phyloP scores from a whole-genome alignment of 2,797 vertebrate species.

The Bovichtus diacanthus region DNA sequence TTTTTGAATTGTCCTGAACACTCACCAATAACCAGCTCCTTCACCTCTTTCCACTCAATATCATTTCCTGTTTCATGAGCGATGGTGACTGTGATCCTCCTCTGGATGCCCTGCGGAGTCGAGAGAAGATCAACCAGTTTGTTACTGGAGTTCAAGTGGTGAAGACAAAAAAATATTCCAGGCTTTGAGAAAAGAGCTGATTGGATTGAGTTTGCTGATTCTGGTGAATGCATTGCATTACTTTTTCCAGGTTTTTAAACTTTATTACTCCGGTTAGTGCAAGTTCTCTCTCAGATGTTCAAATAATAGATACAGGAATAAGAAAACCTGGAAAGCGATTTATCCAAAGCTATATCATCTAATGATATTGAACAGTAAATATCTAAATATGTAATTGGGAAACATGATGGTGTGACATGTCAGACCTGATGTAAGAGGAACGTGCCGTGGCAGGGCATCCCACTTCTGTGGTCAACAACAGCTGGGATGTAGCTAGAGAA shows the following conservation, averaged over 20 bases:
- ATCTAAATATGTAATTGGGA: not conserved
- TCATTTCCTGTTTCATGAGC: conserved; percentile 95
- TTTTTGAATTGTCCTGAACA: not conserved
- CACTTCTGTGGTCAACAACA: conserved; percentile 95
- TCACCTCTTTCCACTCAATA: conserved; percentile 97
- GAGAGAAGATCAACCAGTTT: not conserved
- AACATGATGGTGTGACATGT: not conserved
- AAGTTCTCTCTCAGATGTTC: not conserved
- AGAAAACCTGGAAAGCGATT: not conserved
- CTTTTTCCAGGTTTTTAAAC: not conserved
- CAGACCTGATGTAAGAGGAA: conserved; percentile 96
- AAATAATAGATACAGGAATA: not conserved
- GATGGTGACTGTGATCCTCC: conserved; percentile 95
- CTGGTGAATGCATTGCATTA: not conserved
- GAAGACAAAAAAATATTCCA: not conserved
- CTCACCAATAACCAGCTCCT: conserved; percentile 98
- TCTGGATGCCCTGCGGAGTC: conserved; percentile 92
- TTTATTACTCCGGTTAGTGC: not conserved
- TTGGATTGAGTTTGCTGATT: not conserved
- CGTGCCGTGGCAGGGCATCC: conserved; percentile 96
- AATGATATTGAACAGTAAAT: not conserved
- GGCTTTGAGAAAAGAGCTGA: not conserved
- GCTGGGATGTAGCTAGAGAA: conserved; percentile 94
- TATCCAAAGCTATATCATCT: not conserved
- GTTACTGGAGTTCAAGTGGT: not conserved